Evolutionary conservation across 2,797 vertebrate species (phyloP).

Genomic region (Fundulus diaphanus): DNA sequence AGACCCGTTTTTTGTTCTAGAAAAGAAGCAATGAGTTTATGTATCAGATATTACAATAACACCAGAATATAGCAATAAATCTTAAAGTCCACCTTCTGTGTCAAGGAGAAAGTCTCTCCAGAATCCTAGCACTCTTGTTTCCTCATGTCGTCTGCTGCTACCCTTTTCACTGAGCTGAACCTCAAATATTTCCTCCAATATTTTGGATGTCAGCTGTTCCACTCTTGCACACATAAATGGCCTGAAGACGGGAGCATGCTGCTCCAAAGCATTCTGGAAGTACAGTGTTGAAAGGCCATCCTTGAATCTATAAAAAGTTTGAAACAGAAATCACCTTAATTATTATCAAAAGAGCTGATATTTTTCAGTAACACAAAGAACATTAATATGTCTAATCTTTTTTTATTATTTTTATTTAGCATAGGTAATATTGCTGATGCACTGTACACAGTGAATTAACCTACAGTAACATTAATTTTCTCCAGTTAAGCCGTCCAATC

Average conservation of each 20-base stretch:
- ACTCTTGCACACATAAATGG: conserved; percentile 16
- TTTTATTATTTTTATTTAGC: conserved; percentile 2
- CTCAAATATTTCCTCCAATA: conserved; percentile 7
- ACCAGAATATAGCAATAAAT: background rate
- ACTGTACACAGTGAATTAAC: conserved; percentile 3
- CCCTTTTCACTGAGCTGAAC: conserved; percentile 23
- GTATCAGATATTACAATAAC: background rate
- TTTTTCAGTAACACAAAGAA: background rate
- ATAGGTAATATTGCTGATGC: background rate
- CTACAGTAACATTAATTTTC: background rate
- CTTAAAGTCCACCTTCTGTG: conserved; percentile 12
- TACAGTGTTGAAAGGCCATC: background rate
- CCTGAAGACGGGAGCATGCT: conserved; percentile 26
- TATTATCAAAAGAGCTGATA: conserved; percentile 5
- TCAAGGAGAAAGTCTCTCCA: conserved; percentile 28
- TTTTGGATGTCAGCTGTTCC: conserved; percentile 19
- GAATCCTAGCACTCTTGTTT: conserved; percentile 18
- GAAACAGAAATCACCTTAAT: conserved; percentile 1
- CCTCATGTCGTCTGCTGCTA: conserved; percentile 1
- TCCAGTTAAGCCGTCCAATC: background rate
- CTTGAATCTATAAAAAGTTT: background rate
- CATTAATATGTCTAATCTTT: conserved; percentile 1
- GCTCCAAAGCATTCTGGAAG: conserved; percentile 23
- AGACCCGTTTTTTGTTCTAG: too few relatives aligned
- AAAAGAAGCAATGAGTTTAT: background rate